A percentile compares a stretch with the other conserved stretches of the same genome.
Evolutionary conservation across 2,888 invertebrate genomes (phyloP).

Genomic region (Clunio marinus): DNA sequence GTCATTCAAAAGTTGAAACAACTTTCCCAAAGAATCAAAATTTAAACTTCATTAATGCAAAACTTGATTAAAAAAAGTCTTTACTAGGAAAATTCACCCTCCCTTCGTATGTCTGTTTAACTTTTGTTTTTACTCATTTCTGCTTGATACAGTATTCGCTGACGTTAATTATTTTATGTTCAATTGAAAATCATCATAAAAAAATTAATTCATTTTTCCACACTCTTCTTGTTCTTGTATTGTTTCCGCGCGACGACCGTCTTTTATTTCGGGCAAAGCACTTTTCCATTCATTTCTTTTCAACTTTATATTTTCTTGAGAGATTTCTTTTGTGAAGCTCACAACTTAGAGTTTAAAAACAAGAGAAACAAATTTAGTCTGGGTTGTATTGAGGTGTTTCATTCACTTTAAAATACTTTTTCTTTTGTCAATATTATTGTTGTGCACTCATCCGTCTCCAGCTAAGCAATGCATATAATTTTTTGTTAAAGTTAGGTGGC

Average conservation of each 20-base stretch:
- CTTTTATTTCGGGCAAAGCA: background rate
- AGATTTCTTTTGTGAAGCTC: background rate
- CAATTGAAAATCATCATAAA: conserved; percentile 36
- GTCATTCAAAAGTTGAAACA: too few relatives aligned
- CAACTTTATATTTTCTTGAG: conserved; percentile 4
- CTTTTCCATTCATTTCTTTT: conserved; percentile 15
- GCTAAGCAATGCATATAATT: background rate
- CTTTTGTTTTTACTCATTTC: too few relatives aligned
- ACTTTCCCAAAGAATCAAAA: too few relatives aligned
- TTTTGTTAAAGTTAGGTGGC: conserved; percentile 9
- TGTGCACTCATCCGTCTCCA: background rate
- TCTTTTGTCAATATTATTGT: background rate
- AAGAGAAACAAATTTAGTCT: background rate
- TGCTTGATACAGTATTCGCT: background rate
- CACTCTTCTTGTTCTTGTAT: conserved; percentile 31
- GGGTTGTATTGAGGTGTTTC: conserved; percentile 2
- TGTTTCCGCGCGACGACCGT: conserved; percentile 31
- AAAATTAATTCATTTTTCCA: conserved; percentile 37
- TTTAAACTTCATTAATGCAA: too few relatives aligned
- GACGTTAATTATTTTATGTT: conserved; percentile 36
- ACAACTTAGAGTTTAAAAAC: background rate
- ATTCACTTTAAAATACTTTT: background rate
- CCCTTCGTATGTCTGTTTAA: too few relatives aligned
- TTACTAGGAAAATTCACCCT: too few relatives aligned
- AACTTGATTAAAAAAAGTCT: too few relatives aligned